Evolutionary conservation across 2,113 vertebrate genomes (phyloP).

Genomic region (Thermophis baileyi): DNA sequence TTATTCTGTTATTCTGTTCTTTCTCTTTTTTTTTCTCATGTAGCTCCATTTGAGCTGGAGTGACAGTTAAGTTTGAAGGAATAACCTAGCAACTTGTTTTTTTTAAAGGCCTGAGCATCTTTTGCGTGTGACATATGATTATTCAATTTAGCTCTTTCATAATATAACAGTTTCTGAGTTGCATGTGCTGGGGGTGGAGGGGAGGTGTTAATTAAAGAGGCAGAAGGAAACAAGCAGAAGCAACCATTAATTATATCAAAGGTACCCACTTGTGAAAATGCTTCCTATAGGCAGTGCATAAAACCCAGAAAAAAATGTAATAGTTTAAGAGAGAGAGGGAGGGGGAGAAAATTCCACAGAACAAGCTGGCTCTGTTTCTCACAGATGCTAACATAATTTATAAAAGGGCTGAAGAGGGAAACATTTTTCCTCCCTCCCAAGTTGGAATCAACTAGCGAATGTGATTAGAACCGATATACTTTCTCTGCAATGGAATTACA

Average conservation of each 20-base stretch:
- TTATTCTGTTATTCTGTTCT: not conserved
- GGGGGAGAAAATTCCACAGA: not conserved
- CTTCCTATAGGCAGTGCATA: constrained; percentile 4
- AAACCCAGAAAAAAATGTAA: not conserved
- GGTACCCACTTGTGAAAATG: constrained; percentile 1
- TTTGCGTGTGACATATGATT: constrained; percentile 7
- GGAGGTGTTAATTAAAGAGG: constrained; percentile 27
- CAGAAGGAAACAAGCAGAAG: constrained; percentile 17
- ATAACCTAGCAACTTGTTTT: constrained; percentile 34
- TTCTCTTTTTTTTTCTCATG: not conserved
- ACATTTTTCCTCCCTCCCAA: not conserved
- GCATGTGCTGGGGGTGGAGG: not conserved
- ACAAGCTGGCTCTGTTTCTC: not conserved
- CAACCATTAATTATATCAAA: constrained; percentile 4
- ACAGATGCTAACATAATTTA: not conserved
- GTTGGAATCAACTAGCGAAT: not conserved
- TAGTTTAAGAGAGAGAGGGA: not conserved
- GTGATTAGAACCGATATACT: not conserved
- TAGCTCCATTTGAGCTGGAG: constrained; percentile 6
- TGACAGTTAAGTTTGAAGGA: not conserved
- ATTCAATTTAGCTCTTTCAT: constrained; percentile 25
- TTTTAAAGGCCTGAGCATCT: constrained; percentile 24
- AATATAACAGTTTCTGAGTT: constrained; percentile 1
- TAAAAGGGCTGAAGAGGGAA: not conserved
- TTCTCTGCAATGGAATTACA: not conserved